Evolutionary conservation across 1,140 invertebrate genomes (phyloP), one percentile per base, ranked within the genome.

Genomic region (Scaptomyza hsui): DNA sequence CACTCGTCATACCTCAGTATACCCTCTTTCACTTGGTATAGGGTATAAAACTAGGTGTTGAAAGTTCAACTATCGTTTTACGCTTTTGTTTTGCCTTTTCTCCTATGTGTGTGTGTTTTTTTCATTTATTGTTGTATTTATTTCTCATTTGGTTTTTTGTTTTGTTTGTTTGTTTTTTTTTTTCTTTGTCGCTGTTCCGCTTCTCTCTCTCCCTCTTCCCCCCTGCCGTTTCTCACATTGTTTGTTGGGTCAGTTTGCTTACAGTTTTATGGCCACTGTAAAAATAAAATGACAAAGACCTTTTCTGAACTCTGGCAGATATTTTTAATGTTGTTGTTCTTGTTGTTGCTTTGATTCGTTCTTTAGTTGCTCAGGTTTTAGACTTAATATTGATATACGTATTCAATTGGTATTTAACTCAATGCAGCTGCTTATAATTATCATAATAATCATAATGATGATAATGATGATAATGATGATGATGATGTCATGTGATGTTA

Each of bases 31-130:
- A 4, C 7, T 21, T 4, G 1, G 7, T 19, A 45, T 18, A 45
- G 52, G 41, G 41, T 16, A 60, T 45, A 45, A 51, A 52, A 72
- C 64, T 59, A 86, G 77, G 74, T 86, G 77, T 86, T 85, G 80
- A 86, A 85, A 85, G 80, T 86, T 85, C 73, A 85, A 86, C 80
- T 85, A 86, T 85, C 81, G 81, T 73, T 86, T 85, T 86, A 86
- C 80, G 73, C 73, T 71, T 71, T 78, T 75, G 63, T 59, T 45
- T 65, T 55, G 41, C 48, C 45, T 67, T 29, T 45, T 65, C 21
- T 49, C 39, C 12, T 32, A 13, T 0, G n/a, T 37, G n/a, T n/a
- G n/a, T n/a, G n/a, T n/a, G n/a, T 21, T 21, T 10, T 7, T 32
- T 26, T 18, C 9, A 19, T 64, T 56, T 53, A 39, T 55, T 53